Base-by-base conservation (phyloP, 2,113 vertebrate genomes). In the Grammomys dolichurus region DNA sequence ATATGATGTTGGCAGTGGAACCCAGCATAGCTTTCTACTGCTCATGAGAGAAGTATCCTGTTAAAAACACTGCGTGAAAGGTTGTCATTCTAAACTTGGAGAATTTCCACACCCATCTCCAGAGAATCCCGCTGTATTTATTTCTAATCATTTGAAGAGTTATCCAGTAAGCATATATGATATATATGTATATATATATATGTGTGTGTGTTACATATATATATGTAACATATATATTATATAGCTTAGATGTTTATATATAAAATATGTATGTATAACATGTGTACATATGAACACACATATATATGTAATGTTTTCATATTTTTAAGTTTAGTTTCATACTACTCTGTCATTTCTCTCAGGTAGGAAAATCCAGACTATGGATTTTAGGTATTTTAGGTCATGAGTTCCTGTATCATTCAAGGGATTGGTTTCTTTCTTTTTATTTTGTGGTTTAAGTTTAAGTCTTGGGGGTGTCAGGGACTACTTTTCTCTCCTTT, bases 81-180 rank as follows among this genome's bases (percentile, higher is more conserved):
- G 46, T 51, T 73, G 85, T 81, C 22, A 56, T 78, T 60, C 28
- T 67, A 73, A 56, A 3, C 13, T 28, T 56, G 36, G 16, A 11
- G 60, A 95, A 85, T 84, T 81, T 28, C 69, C 58, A 90, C 70
- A 92, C 22, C 28, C 75, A 11, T 76, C 65, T 54, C 58, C 19
- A 31, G 48, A 81, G 51, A 92, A 93, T 43, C 28, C 20, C 76
- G 54, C 6, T 10, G 0, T 60, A 63, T 93, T 84, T 10, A 78
- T 31, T 88, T 95, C 43, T 84, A 51, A 70, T 89, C 80, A 81
- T 87, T 70, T 85, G 90, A 91, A 84, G n/a, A 84, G 13, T 81
- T 78, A 80, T 43, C 22, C 1, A 87, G 40, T 58, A 86, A 75
- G 56, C 40, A 40, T 60, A 72, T 86, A 1, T 92, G 14, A 28